phyloP scores from a whole-genome alignment of 2,888 invertebrate genomes.

The Drosophila melanosoma region DNA sequence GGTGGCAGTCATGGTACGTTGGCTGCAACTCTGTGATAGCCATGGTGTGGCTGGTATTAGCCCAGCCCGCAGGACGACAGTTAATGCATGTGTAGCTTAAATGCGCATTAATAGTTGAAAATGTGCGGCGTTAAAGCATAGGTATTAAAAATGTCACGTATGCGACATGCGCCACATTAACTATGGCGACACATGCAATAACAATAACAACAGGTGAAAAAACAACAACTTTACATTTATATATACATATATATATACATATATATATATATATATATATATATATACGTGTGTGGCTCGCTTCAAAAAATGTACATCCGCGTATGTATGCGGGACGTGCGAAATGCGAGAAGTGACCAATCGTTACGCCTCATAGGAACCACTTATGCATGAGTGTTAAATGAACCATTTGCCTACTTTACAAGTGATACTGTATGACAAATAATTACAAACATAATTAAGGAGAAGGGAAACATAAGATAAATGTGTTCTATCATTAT shows the following conservation, averaged over 20 bases:
- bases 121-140: slow-evolving; percentile 78
- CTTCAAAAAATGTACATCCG: slow-evolving; percentile 57
- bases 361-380: slow-evolving; percentile 44
- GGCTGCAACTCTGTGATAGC: slow-evolving; percentile 14
- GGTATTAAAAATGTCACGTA: slow-evolving; percentile 80
- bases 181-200: slow-evolving; percentile 70
- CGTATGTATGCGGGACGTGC: slow-evolving; percentile 48
- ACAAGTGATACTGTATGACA: slow-evolving; percentile 40
- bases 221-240: neutral
- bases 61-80: slow-evolving; percentile 48
- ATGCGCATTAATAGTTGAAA: slow-evolving; percentile 78
- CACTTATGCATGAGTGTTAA: slow-evolving; percentile 53
- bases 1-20: slow-evolving; percentile 28
- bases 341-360: slow-evolving; percentile 57
- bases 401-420: slow-evolving; percentile 53
- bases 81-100: slow-evolving; percentile 77
- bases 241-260: neutral
- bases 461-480: neutral
- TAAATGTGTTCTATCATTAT: neutral
- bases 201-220: slow-evolving; percentile 25
- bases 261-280: slow-evolving; percentile 19
- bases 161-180: slow-evolving; percentile 79
- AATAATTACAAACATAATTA: slow-evolving; percentile 6
- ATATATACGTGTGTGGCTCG: slow-evolving; percentile 3
- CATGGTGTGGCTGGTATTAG: slow-evolving; percentile 17